Evolutionary conservation across 2,888 invertebrate species (phyloP).

Genomic region (Lithophane leautieri): DNA sequence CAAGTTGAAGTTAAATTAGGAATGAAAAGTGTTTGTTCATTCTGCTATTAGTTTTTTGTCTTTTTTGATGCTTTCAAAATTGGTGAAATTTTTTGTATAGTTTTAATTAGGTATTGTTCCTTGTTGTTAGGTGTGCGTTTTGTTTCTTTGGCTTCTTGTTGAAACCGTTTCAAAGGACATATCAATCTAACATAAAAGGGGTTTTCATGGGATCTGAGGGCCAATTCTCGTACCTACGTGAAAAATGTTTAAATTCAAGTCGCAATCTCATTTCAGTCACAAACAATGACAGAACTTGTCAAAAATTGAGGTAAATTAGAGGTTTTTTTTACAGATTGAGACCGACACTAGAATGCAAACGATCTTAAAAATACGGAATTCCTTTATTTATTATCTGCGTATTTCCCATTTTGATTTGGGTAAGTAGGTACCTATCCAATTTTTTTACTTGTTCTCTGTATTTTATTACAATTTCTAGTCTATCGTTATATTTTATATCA

Average conservation of each 20-base stretch:
- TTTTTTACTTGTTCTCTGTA: background rate
- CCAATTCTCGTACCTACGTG: background rate
- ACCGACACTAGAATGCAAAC: background rate
- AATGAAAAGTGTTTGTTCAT: constrained; percentile 5
- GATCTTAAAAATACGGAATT: background rate
- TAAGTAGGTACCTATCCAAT: background rate
- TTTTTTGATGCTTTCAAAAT: background rate
- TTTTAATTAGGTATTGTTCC: too few relatives aligned
- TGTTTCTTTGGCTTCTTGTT: background rate
- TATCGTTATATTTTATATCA: background rate
- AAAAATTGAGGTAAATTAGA: too few relatives aligned
- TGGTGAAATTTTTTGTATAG: too few relatives aligned
- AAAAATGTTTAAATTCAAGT: background rate
- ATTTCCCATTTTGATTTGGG: background rate
- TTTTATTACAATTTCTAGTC: background rate
- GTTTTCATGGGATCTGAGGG: background rate
- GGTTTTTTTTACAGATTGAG: background rate
- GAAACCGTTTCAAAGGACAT: background rate
- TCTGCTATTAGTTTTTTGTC: background rate
- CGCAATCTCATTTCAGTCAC: background rate
- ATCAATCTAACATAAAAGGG: background rate
- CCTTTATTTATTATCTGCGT: background rate
- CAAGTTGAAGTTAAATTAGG: constrained; percentile 34
- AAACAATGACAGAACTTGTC: background rate
- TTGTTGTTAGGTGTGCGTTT: background rate